Conservation (phyloP, 2,797 vertebrate genomes). For the Sphenopsis melanotis region DNA sequence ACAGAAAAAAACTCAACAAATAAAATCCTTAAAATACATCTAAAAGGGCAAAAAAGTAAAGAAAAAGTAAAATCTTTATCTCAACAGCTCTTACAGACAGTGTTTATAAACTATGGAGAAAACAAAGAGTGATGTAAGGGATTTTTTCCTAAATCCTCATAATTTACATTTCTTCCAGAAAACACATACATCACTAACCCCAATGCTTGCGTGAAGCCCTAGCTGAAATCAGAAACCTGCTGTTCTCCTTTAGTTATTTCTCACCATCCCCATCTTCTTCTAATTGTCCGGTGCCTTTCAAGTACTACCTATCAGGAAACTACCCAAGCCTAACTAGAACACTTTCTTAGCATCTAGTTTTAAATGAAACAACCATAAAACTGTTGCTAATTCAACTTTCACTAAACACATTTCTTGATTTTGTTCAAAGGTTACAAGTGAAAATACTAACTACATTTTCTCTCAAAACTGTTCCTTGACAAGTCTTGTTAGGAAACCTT, state of each 20-base stretch:
- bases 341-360: not conserved
- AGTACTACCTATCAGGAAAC: not conserved
- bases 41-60: not conserved
- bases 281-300: not conserved
- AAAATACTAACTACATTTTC: not conserved
- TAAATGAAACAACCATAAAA: not conserved
- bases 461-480: not conserved
- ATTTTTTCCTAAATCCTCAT: not conserved
- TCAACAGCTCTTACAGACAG: not conserved
- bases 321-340: not conserved
- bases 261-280: not conserved
- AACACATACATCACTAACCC: not conserved
- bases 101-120: not conserved
- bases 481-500: not conserved
- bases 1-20: not conserved
- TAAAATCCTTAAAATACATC: not conserved
- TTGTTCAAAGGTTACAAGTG: not conserved
- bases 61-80: not conserved
- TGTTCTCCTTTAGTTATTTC: not conserved
- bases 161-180: not conserved
- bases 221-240: not conserved
- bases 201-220: not conserved
- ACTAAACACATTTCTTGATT: not conserved
- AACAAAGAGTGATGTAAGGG: not conserved
- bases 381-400: not conserved